Conservation (phyloP, 2,797 vertebrate species). For the Mycteria americana region DNA sequence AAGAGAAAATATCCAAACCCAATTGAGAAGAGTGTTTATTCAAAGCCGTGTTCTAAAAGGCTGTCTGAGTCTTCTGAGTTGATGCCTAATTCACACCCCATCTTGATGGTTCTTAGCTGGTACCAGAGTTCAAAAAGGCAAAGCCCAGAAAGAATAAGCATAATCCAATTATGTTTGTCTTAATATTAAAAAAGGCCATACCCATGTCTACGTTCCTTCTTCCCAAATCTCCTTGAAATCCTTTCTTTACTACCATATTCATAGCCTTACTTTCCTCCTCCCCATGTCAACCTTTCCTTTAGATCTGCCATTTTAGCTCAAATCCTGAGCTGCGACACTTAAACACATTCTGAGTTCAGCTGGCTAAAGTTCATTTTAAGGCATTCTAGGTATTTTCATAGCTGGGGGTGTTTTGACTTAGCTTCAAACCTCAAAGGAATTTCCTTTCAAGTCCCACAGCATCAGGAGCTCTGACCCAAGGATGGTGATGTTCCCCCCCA, state of each 20-base stretch:
- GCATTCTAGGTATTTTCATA: background rate
- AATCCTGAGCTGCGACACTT: background rate
- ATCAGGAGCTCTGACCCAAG: background rate
- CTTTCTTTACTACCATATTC: background rate
- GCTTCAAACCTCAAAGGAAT: background rate
- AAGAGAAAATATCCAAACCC: background rate
- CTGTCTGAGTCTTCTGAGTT: background rate
- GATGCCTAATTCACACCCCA: background rate
- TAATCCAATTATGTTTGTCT: background rate
- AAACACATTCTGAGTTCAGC: background rate
- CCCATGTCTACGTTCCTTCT: background rate
- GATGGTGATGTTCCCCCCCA: background rate
- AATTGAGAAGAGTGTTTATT: background rate
- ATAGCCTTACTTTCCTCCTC: background rate
- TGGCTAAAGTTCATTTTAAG: background rate
- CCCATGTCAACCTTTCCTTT: background rate
- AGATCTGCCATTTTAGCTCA: background rate
- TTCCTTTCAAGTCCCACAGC: background rate
- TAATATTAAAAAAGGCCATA: background rate
- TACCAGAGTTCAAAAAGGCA: background rate
- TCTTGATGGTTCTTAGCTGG: background rate
- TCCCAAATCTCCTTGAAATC: background rate
- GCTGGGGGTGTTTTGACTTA: background rate
- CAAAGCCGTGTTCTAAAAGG: background rate
- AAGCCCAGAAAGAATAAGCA: background rate